Conservation (phyloP, 2,113 vertebrate species). For the Lophotis ruficrista region DNA sequence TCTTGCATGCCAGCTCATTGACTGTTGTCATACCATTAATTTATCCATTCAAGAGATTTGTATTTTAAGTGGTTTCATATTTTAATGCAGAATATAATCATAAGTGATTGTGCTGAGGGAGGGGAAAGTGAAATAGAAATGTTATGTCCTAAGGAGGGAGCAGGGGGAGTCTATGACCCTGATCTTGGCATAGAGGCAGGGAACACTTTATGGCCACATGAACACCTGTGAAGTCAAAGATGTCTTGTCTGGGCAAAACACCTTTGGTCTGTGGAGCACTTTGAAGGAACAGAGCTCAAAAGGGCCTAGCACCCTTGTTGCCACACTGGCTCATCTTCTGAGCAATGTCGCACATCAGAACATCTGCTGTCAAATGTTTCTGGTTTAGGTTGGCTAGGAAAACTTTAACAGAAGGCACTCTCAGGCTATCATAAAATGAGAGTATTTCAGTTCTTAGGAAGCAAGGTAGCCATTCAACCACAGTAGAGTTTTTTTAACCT, state of each 20-base stretch:
- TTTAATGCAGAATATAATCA: not conserved
- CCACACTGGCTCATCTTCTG: not conserved
- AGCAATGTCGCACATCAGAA: not conserved
- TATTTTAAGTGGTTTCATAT: not conserved
- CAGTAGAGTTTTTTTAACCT: not conserved
- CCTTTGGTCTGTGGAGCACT: not conserved
- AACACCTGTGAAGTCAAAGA: not conserved
- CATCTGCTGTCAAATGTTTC: not conserved
- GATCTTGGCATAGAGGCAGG: not conserved
- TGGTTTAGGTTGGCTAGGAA: not conserved
- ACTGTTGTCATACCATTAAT: not conserved
- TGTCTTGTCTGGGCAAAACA: not conserved
- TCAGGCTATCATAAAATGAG: not conserved
- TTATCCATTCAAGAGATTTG: not conserved
- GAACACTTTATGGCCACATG: not conserved
- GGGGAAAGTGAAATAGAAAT: not conserved
- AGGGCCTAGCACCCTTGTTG: not conserved
- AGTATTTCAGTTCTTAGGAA: not conserved
- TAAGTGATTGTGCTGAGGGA: not conserved
- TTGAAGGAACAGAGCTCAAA: not conserved
- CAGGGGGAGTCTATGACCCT: not conserved
- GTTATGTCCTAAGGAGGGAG: not conserved
- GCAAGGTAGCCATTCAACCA: not conserved
- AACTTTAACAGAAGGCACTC: not conserved
- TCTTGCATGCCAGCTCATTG: not conserved